Conservation (phyloP, 1,140 invertebrate genomes). For the Venturia canescens region DNA sequence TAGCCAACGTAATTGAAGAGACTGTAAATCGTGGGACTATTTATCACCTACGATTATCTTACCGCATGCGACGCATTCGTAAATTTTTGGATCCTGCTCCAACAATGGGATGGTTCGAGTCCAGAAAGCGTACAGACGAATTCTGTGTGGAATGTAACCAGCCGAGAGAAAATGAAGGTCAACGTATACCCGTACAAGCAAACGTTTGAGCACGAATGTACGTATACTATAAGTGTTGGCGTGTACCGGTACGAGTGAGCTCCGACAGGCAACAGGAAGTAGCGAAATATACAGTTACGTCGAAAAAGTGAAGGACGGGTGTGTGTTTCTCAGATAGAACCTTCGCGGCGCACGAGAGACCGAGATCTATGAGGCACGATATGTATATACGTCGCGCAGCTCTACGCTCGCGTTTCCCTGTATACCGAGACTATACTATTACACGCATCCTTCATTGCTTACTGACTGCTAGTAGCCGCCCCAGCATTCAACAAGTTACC, state of each 20-base stretch:
- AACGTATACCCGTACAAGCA: not conserved
- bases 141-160: conserved; percentile 29
- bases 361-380: conserved; percentile 56
- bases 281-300: conserved; percentile 53
- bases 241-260: conserved; percentile 4
- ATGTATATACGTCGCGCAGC: conserved; percentile 6
- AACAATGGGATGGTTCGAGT: not conserved
- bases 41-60: no score
- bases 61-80: not conserved
- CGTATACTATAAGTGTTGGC: conserved; percentile 20
- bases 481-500: conserved; percentile 64
- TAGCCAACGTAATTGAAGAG: no score
- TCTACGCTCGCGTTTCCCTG: conserved; percentile 26
- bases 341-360: conserved; percentile 56
- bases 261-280: conserved; percentile 24
- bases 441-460: conserved; percentile 32
- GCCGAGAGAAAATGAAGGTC: conserved; percentile 29
- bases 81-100: not conserved
- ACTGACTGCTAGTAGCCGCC: conserved; percentile 41
- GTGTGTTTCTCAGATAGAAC: conserved; percentile 57
- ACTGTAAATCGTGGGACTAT: no score
- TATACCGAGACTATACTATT: conserved; percentile 10
- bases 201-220: not conserved
- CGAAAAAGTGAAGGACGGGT: conserved; percentile 33
- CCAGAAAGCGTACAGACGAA: not conserved